Evolutionary conservation across 2,888 invertebrate species (phyloP), one percentile per base, ranked within the genome.

Genomic region (Branchellion lobata): DNA sequence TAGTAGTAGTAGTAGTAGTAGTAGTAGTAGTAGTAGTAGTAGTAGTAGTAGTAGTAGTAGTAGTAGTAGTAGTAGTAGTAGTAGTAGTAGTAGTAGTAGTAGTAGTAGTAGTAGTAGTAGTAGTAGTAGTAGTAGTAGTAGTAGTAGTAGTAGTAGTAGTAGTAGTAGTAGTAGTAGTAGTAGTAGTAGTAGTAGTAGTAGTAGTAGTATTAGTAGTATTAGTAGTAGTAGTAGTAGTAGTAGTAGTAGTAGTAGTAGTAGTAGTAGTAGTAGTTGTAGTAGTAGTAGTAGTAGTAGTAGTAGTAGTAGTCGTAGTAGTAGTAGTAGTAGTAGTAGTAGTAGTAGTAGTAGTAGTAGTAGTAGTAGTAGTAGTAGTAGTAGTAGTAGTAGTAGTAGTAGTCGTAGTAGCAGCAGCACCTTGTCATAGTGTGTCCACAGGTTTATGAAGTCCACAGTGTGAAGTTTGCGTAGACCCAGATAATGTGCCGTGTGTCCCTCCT

Each of bases 361-460:
- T 47, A 47, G 47, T 47, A 47, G 47, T 47, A 47, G 47, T 47
- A 47, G 47, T 47, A 47, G 47, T 47, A 47, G 47, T 47, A 47
- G 47, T 47, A 47, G 47, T 47, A 47, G 47, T 47, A 47, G 47
- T 47, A 47, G 47, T 47, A 47, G 47, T 18, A 47, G 47, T 47
- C 8, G 47, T 47, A 47, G 47, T 47, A 47, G 47, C 18, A 47
- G 47, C 18, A 47, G 47, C 18, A 47, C 11, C 40, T 61, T 73
- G 36, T 40, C 47, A 34, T 40, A 40, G 36, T 40, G 36, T 21
- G 24, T 73, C 40, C 36, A 40, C 24, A 73, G 29, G 36, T 18
- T 73, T 2, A 73, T 73, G 73, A 73, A 40, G 14, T 40, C 47
- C 33, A 73, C 34, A 21, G 47, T 73, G 73, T 40, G 36, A 3